A percentile compares a stretch with the other conserved stretches of the same genome.
Evolutionary conservation across 2,113 vertebrate species (phyloP).

Genomic region (Aythya baeri): DNA sequence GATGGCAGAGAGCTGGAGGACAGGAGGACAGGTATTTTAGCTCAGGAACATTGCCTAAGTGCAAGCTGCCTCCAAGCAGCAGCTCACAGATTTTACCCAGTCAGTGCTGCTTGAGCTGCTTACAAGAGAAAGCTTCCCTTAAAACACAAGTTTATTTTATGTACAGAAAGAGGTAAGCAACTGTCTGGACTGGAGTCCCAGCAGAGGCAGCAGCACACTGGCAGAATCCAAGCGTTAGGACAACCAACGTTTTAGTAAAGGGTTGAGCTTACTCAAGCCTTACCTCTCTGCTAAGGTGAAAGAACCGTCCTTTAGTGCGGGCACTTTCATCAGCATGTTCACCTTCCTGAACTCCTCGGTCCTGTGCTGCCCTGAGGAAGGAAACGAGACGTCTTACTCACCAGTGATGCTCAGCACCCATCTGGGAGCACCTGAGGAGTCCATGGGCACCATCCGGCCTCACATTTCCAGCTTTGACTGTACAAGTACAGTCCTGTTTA

Average conservation of each 20-base stretch:
- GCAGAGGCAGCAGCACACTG: accelerated
- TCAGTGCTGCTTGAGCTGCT: neutral
- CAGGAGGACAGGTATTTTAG: neutral
- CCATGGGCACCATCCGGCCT: neutral
- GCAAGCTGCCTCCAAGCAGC: neutral
- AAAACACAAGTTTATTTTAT: neutral
- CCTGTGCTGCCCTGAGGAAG: conserved; percentile 80
- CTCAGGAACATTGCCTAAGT: neutral
- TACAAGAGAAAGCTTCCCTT: neutral
- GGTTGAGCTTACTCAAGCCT: neutral
- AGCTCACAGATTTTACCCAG: neutral
- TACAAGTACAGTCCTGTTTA: neutral
- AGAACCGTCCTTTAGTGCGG: conserved; percentile 83
- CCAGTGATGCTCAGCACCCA: neutral
- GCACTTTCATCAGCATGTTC: conserved; percentile 80
- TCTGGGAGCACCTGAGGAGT: neutral
- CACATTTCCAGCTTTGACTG: neutral
- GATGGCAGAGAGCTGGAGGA: neutral
- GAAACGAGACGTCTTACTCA: neutral
- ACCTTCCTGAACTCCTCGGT: conserved; percentile 82
- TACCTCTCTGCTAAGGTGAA: conserved; percentile 91
- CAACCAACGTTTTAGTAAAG: neutral
- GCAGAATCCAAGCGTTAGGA: neutral
- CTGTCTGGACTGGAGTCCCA: neutral
- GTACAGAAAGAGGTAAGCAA: neutral